These are phyloP conservation scores for Micropoecilia bifurca DNA, from an alignment of 2,797 vertebrate species.

Conservation along the genomic window DNA sequence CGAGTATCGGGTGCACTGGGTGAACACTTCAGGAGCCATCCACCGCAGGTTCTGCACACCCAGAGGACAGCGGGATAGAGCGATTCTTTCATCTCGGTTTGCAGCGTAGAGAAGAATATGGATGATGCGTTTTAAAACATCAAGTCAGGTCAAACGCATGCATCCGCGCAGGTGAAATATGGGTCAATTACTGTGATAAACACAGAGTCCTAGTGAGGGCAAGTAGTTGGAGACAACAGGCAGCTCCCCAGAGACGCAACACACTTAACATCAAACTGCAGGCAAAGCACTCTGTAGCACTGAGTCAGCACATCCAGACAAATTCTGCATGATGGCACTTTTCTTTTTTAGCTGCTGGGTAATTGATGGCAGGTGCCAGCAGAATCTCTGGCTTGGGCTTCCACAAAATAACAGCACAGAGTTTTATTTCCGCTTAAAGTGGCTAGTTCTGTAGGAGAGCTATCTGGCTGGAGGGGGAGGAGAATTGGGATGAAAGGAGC, in stretches of 20 bases:
- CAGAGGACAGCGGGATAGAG: constrained; percentile 9
- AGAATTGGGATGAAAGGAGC: neutral
- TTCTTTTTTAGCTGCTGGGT: constrained; percentile 48
- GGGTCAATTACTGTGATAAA: constrained; percentile 61
- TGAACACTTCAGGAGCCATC: constrained; percentile 98
- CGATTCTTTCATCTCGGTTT: neutral
- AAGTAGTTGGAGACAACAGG: constrained; percentile 65
- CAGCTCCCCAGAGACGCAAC: constrained; percentile 62
- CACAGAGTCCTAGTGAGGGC: constrained; percentile 53
- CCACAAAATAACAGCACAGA: constrained; percentile 22
- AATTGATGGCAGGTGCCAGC: constrained; percentile 67
- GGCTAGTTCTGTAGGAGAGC: constrained; percentile 5
- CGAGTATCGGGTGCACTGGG: constrained; percentile 93
- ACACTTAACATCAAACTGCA: constrained; percentile 71
- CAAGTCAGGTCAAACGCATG: constrained; percentile 5
- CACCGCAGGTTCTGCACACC: constrained; percentile 90
- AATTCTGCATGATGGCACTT: constrained; percentile 67
- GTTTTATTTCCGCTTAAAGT: constrained; percentile 7
- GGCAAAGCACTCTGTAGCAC: constrained; percentile 61
- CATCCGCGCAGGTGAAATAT: constrained; percentile 11
- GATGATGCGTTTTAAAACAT: neutral
- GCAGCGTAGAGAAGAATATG: neutral
- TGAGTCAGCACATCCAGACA: constrained; percentile 63
- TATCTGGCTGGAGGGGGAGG: constrained; percentile 3
- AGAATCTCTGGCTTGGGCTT: constrained; percentile 38